A percentile compares a stretch with the other conserved stretches of the same genome.
phyloP scores from a whole-genome alignment of 2,797 vertebrate species.

The Darevskia nairensis region DNA sequence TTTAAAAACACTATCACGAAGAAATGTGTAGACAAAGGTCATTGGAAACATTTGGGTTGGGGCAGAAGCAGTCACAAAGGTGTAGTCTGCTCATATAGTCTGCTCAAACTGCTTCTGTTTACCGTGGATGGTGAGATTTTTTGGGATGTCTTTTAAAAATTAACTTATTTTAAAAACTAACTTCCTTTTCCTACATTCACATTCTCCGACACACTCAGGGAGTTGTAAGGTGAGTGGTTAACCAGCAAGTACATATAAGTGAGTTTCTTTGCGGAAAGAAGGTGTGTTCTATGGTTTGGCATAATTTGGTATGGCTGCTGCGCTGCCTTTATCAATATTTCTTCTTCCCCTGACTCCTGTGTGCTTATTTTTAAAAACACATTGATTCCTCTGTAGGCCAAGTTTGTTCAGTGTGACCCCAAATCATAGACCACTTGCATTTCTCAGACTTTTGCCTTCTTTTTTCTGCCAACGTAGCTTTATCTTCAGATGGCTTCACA shows the following conservation, averaged over 20 bases:
- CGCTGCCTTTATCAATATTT: no score
- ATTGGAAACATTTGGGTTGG: not conserved
- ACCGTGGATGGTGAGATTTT: not conserved
- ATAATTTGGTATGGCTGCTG: not conserved
- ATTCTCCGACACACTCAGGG: not conserved
- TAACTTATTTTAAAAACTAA: not conserved
- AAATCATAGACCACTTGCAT: not conserved
- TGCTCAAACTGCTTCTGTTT: not conserved
- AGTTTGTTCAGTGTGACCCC: not conserved
- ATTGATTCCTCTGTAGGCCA: constrained; percentile 23
- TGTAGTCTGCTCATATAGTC: not conserved
- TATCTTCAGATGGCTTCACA: not conserved
- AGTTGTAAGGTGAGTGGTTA: not conserved
- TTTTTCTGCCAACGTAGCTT: not conserved
- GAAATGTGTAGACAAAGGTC: not conserved
- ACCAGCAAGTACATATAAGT: not conserved
- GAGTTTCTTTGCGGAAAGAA: not conserved
- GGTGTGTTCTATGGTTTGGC: not conserved
- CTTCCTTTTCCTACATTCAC: not conserved
- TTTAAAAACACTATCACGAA: not conserved
- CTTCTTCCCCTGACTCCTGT: not conserved
- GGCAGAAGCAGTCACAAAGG: not conserved
- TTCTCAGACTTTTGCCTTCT: not conserved
- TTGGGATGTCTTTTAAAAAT: not conserved
- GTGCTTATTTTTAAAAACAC: not conserved